Conservation (phyloP, 92 coral and sea anemone species). For the Anthopleura xanthogrammica region DNA sequence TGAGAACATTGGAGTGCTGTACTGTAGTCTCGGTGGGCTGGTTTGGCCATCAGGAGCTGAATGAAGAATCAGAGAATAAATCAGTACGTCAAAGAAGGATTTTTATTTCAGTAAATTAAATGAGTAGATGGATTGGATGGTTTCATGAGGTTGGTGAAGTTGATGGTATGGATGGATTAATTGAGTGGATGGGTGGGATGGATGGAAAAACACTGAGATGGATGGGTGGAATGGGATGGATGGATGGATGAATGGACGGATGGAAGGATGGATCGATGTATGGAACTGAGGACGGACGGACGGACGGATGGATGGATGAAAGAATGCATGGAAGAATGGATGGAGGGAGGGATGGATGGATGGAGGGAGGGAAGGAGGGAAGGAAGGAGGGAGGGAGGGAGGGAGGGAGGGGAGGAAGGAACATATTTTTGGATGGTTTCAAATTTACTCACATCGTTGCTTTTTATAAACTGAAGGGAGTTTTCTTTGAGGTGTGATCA, state of each 20-base stretch:
- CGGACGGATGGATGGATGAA: no score
- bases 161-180: no score
- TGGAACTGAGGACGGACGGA: no score
- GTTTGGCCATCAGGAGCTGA: conserved; percentile 71
- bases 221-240: background rate
- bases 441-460: conserved; percentile 48
- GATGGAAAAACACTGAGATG: background rate
- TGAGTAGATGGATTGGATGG: background rate
- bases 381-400: no score
- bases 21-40: conserved; percentile 62
- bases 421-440: background rate
- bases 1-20: conserved; percentile 76
- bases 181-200: background rate
- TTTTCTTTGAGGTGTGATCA: conserved; percentile 64
- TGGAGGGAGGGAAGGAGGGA: no score
- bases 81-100: background rate
- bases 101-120: no score
- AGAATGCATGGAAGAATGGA: no score
- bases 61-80: background rate
- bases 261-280: no score
- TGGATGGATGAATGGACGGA: no score
- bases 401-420: background rate
- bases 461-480: conserved; percentile 43
- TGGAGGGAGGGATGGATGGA: no score
- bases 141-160: no score